These are phyloP conservation scores for Taenaris catops DNA, from an alignment of 2,888 invertebrate genomes.

Conservation along the genomic window DNA sequence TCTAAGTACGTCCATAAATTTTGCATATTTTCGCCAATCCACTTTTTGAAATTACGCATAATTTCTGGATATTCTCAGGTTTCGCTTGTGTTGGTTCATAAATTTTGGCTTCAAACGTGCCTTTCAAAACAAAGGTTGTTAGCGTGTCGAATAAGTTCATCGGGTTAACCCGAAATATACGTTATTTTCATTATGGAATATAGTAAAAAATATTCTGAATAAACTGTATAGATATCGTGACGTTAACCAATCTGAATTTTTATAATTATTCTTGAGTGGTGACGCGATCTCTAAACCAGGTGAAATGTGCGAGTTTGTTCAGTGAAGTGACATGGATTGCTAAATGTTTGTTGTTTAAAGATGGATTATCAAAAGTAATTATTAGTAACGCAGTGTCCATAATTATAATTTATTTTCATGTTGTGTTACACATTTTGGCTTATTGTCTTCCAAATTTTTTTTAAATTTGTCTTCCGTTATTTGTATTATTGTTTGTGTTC, in stretches of 20 bases:
- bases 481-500: conserved; percentile 27
- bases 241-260: conserved; percentile 6
- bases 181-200: too few relatives aligned
- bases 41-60: too few relatives aligned
- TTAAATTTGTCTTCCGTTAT: conserved; percentile 38
- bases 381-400: too few relatives aligned
- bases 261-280: conserved; percentile 24
- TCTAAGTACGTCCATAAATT: too few relatives aligned
- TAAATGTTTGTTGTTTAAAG: conserved; percentile 18
- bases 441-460: conserved; percentile 53
- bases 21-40: too few relatives aligned
- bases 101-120: too few relatives aligned
- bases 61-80: too few relatives aligned
- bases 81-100: too few relatives aligned
- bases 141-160: too few relatives aligned
- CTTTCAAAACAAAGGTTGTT: too few relatives aligned
- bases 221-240: conserved; percentile 5
- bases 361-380: conserved; percentile 28
- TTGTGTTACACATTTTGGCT: conserved; percentile 28
- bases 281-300: conserved; percentile 24
- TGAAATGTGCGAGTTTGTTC: conserved; percentile 43
- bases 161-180: too few relatives aligned
- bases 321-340: conserved; percentile 23
- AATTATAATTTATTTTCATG: conserved; percentile 22
- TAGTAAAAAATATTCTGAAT: too few relatives aligned